These are phyloP conservation scores for Malurus alboscapulatus DNA, from an alignment of 2,113 vertebrate genomes.

Conservation along the genomic window DNA sequence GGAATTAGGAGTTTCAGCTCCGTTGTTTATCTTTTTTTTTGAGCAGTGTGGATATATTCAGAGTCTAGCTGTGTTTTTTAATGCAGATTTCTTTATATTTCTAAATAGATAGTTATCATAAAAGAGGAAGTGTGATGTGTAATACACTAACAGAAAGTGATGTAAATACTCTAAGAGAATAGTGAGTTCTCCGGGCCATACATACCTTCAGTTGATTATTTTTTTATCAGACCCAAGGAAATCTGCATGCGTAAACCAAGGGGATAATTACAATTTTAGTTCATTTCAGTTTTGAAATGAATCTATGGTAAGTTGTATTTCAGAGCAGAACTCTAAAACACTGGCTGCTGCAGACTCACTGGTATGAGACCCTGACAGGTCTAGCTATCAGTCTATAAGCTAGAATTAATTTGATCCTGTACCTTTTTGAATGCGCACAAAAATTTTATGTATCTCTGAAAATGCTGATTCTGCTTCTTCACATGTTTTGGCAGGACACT, in stretches of 20 bases:
- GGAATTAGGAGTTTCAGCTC: not conserved
- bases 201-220: not conserved
- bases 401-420: constrained; percentile 51
- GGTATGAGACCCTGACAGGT: constrained; percentile 27
- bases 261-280: constrained; percentile 50
- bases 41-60: not conserved
- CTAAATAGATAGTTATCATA: not conserved
- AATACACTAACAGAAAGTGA: not conserved
- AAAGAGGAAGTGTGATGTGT: not conserved
- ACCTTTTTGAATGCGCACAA: constrained; percentile 39
- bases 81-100: not conserved
- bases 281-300: constrained; percentile 58
- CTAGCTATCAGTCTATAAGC: constrained; percentile 22
- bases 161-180: not conserved
- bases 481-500: constrained; percentile 40
- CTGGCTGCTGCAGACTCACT: constrained; percentile 21
- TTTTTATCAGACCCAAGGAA: constrained; percentile 14
- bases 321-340: constrained; percentile 34
- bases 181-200: not conserved
- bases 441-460: constrained; percentile 57
- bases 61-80: not conserved
- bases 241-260: not conserved
- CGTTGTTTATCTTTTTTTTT: not conserved
- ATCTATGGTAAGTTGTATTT: constrained; percentile 17
- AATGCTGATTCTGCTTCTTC: constrained; percentile 41